Base-by-base conservation (phyloP, 2,113 vertebrate genomes). In the Halcyon malimbica region DNA sequence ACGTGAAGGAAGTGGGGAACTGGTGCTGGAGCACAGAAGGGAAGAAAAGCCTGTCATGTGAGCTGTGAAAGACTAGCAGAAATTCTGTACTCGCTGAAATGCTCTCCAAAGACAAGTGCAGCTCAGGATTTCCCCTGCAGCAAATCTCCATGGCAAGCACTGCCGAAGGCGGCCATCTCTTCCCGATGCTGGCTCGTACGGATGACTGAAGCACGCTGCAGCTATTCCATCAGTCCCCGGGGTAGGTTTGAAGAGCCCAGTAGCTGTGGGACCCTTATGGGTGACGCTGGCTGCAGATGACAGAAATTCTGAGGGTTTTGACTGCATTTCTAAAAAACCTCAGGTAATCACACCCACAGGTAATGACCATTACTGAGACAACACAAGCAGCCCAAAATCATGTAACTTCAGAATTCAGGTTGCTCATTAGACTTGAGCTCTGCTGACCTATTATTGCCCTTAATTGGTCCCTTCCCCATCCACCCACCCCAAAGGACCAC, bases 231-330 rank as follows among this genome's bases (percentile, higher is more conserved):
- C 71, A 13, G 39, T 2, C 13, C 59, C 19, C 13, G 3, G 0
- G 11, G 18, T 4, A 62, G 16, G 2, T 29, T 24, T 9, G 87
- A 11, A 14, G 29, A 69, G 35, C 6, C 35, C 77, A 7, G 56
- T 0, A 39, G 15, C 68, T 5, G 1, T 3, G 3, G 9, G 15
- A 26, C 13, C 42, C 5, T 12, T 1, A 5, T 0, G 13, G 35
- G 54, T 6, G 44, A 23, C 39, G 9, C 44, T 4, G 17, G 16
- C 4, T 75, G 39, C 35, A 6, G 6, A 11, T 10, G 1, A 48
- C 50, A 53, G 17, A 21, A 46, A 14, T 9, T 60, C 20, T 11
- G 35, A 9, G 12, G 7, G 35, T 1, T 37, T 1, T 50, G 8
- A 59, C 1, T 15, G 21, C 0, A 0, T 29, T 42, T 48, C 51